These are phyloP conservation scores for Paracyprichromis sp. DNA, from an alignment of 2,113 vertebrate species.

Conservation along the genomic window DNA sequence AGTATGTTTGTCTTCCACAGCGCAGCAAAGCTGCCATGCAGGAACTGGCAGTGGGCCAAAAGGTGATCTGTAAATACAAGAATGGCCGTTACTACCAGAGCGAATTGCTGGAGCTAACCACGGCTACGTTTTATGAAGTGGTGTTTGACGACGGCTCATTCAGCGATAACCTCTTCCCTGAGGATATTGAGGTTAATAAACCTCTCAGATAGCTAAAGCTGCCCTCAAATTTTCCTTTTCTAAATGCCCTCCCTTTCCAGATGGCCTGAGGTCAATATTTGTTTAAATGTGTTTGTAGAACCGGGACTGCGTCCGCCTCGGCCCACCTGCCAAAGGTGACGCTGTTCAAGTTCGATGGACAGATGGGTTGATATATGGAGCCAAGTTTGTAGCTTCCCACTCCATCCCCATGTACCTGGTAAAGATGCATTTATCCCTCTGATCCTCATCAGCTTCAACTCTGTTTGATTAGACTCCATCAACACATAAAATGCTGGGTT, in stretches of 20 bases:
- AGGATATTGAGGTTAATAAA: slow-evolving; percentile 87
- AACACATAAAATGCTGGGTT: neutral
- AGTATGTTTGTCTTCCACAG: slow-evolving; percentile 46
- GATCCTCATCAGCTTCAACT: neutral
- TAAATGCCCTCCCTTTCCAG: neutral
- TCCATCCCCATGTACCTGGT: slow-evolving; percentile 98
- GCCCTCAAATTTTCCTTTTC: neutral
- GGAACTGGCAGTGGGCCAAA: slow-evolving; percentile 82
- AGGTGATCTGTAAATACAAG: slow-evolving; percentile 92
- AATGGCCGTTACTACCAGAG: slow-evolving; percentile 94
- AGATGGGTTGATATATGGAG: slow-evolving; percentile 91
- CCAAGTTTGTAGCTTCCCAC: slow-evolving; percentile 89
- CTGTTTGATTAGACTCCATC: neutral
- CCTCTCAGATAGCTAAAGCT: neutral
- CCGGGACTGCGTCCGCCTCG: slow-evolving; percentile 84
- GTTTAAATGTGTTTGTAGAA: slow-evolving; percentile 68
- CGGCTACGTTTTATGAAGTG: slow-evolving; percentile 94
- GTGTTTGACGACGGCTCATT: slow-evolving; percentile 96
- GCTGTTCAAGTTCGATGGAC: slow-evolving; percentile 96
- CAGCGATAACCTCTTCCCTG: slow-evolving; percentile 95
- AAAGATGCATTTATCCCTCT: neutral
- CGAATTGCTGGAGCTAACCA: slow-evolving; percentile 87
- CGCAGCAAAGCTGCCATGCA: slow-evolving; percentile 77
- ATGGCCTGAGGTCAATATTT: neutral
- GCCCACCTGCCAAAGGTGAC: slow-evolving; percentile 84